Percentiles rank a stretch among this genome's conserved stretches.
These are phyloP conservation scores for Zeuzera pyrina DNA, from an alignment of 2,888 invertebrate genomes.

Conservation along the genomic window DNA sequence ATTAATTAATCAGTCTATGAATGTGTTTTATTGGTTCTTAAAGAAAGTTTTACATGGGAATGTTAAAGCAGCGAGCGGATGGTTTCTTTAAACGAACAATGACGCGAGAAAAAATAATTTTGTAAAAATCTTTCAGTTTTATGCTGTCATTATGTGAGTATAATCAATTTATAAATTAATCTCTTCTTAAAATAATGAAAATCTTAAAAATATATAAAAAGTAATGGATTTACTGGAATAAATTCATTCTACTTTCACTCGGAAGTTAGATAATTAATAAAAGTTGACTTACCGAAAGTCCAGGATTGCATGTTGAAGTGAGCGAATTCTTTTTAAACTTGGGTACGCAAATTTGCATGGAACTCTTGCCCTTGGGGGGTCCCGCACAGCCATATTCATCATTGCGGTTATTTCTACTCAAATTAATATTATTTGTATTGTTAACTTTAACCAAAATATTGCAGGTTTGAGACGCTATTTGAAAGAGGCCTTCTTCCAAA, in stretches of 20 bases:
- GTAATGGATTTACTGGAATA: no score
- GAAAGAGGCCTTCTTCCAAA: slow-evolving; percentile 82
- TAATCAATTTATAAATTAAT: background rate
- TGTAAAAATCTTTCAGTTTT: background rate
- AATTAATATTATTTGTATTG: slow-evolving; percentile 81
- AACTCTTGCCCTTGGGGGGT: slow-evolving; percentile 47
- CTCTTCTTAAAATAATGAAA: no score
- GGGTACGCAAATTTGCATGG: slow-evolving; percentile 74
- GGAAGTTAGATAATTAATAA: no score
- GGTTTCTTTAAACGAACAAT: no score
- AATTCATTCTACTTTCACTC: no score
- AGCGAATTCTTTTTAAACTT: slow-evolving; percentile 64
- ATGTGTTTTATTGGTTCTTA: no score
- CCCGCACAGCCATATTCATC: slow-evolving; percentile 73
- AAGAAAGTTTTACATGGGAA: no score
- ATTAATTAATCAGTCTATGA: no score
- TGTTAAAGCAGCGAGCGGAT: no score
- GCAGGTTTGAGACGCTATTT: slow-evolving; percentile 85
- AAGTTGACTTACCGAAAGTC: slow-evolving; percentile 71
- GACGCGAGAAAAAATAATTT: no score
- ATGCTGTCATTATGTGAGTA: background rate
- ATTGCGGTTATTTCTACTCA: slow-evolving; percentile 76
- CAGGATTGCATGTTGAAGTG: slow-evolving; percentile 71
- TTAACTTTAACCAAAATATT: slow-evolving; percentile 84
- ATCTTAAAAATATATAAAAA: no score